A percentile compares a stretch with the other conserved stretches of the same genome.
These are phyloP conservation scores for Eubucco bourcierii DNA, from an alignment of 2,113 vertebrate species.

Conservation along the genomic window DNA sequence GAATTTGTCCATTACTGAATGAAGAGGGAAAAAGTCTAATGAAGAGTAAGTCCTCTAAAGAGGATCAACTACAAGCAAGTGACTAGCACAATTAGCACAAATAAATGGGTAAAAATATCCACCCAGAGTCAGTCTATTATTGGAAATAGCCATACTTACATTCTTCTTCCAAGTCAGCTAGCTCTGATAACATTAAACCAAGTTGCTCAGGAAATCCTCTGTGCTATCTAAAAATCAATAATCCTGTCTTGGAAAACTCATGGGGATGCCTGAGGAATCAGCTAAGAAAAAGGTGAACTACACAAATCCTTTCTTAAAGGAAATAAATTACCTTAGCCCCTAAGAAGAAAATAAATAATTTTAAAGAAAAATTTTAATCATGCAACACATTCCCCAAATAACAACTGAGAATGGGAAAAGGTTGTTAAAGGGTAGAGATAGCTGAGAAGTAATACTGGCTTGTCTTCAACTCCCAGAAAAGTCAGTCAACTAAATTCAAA, in stretches of 20 bases:
- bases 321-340: not conserved
- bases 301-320: not conserved
- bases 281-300: not conserved
- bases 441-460: not conserved
- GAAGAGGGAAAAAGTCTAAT: not conserved
- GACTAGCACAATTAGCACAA: not conserved
- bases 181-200: not conserved
- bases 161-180: not conserved
- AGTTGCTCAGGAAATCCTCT: not conserved
- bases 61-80: not conserved
- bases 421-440: not conserved
- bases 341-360: not conserved
- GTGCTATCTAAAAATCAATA: not conserved
- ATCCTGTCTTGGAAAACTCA: not conserved
- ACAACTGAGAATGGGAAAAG: not conserved
- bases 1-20: not conserved
- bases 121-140: not conserved
- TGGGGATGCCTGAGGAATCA: not conserved
- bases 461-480: not conserved
- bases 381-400: not conserved
- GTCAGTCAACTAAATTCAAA: not conserved
- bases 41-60: not conserved
- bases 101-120: not conserved
- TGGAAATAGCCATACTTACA: not conserved
- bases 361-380: too few species aligned